phyloP scores from a whole-genome alignment of 2,888 invertebrate species.

The Troides aeacus region DNA sequence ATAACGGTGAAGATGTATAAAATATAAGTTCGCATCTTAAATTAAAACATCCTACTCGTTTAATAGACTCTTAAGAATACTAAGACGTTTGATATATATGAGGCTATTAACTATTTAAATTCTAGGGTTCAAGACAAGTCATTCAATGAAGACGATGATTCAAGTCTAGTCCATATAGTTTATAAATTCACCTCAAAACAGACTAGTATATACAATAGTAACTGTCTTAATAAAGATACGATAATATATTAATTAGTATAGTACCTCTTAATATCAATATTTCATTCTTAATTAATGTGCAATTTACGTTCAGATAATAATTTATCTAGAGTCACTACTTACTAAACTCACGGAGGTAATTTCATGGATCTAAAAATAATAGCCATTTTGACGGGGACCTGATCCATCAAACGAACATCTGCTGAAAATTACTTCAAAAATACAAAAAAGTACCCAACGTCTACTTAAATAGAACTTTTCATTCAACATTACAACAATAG shows the following conservation, averaged over 20 bases:
- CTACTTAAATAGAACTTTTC: constrained; percentile 78
- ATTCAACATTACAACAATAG: constrained; percentile 77
- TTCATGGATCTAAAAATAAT: constrained; percentile 69
- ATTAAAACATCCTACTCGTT: neutral
- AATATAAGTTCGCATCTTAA: neutral
- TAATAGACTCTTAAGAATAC: too few species aligned
- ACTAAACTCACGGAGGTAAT: constrained; percentile 51
- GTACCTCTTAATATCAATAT: neutral
- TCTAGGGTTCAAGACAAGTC: too few species aligned
- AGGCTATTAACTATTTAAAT: too few species aligned
- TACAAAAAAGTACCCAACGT: constrained; percentile 66
- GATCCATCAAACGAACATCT: constrained; percentile 74
- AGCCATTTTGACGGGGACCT: constrained; percentile 54
- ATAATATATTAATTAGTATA: neutral
- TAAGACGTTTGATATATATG: too few species aligned
- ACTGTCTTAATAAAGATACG: neutral
- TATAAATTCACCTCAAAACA: neutral
- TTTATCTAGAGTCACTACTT: constrained; percentile 10
- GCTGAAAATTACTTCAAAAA: constrained; percentile 76
- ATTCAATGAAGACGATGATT: too few species aligned
- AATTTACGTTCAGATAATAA: constrained; percentile 18
- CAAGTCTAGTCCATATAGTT: neutral
- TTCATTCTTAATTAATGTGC: constrained; percentile 8
- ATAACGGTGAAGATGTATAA: neutral
- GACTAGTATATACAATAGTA: neutral